Base-by-base conservation (phyloP, 2,888 invertebrate genomes). In the Entomobrya multifasciata region DNA sequence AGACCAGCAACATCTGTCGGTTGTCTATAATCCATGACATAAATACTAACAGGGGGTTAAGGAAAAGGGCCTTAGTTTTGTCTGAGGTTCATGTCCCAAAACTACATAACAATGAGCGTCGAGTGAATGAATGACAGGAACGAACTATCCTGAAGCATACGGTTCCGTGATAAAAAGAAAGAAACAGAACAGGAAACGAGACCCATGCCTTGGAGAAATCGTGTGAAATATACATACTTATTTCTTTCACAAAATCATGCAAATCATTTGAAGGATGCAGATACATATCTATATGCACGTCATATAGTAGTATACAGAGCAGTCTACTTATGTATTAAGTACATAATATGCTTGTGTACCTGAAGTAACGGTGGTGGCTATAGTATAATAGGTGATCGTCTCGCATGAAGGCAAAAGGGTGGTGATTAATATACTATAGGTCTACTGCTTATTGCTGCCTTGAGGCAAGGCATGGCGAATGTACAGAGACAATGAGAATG, bases 81-180 rank as follows among this genome's bases (percentile, higher is more conserved):
- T 79, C 15, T 25, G 11, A 27, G 78, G 27, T 36, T 47, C 47
- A 47, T 6, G 22, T 70, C 47, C 47, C 25, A 22, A 47, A 70
- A 70, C 44, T 70, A 47, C 70, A 49, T 70, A 70, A 47, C 70
- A 70, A 70, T 70, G 44, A 47, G 70, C 15, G 70, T 25, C 47
- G 70, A 70, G 70, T 44, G 47, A 70, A 47, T 47, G 70, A 70
- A 47, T 70, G 70, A 70, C 70, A 70, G 70, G 70, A 25, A 70
- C 44, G 47, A 70, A 62, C 62, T 47, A 57, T 44, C n/a, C 60
- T 41, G 25, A 62, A 25, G 60, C 77, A 60, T 60, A 60, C 41
- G 60, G 57, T 77, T 22, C 17, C 60, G 49, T 49, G 52, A 11
- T 44, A 22, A 65, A 55, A 65, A 13, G 20, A 62, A 47, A 11